A percentile compares a stretch with the other conserved stretches of the same genome.
Conservation (phyloP, 2,797 vertebrate species). For the Phataginus tetradactyla region DNA sequence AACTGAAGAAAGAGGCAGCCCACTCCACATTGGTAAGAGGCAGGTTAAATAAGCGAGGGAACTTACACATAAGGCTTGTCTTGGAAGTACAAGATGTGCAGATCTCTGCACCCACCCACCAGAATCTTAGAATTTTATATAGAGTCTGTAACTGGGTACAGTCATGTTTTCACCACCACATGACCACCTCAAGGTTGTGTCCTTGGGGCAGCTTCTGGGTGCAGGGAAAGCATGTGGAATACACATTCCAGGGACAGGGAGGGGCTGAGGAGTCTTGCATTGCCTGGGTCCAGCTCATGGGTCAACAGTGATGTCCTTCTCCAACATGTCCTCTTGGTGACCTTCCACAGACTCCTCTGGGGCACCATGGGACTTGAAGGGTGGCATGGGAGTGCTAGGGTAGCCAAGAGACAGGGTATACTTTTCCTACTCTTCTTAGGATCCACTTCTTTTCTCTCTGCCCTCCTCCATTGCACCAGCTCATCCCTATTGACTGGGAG, state of each 20-base stretch:
- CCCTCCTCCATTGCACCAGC: background rate
- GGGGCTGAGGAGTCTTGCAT: background rate
- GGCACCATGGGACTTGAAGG: background rate
- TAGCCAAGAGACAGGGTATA: background rate
- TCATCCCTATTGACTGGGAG: background rate
- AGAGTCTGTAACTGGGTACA: background rate
- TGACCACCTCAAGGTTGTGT: too few species aligned
- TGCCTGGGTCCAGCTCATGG: background rate
- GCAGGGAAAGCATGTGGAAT: background rate
- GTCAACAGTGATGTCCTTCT: background rate
- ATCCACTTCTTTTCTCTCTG: background rate
- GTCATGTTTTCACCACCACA: background rate
- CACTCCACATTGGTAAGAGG: background rate
- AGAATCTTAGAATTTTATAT: background rate
- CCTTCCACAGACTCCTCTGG: background rate
- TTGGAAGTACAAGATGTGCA: background rate
- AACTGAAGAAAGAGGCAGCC: background rate
- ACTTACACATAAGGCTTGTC: background rate
- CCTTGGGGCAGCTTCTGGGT: background rate
- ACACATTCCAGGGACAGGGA: background rate
- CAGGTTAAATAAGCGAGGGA: background rate
- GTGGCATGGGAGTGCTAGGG: background rate
- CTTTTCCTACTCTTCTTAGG: background rate
- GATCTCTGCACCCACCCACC: background rate
- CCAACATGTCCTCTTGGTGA: background rate